These are phyloP conservation scores for Gastrophysa polygoni DNA, from an alignment of 2,888 invertebrate species.

Conservation along the genomic window DNA sequence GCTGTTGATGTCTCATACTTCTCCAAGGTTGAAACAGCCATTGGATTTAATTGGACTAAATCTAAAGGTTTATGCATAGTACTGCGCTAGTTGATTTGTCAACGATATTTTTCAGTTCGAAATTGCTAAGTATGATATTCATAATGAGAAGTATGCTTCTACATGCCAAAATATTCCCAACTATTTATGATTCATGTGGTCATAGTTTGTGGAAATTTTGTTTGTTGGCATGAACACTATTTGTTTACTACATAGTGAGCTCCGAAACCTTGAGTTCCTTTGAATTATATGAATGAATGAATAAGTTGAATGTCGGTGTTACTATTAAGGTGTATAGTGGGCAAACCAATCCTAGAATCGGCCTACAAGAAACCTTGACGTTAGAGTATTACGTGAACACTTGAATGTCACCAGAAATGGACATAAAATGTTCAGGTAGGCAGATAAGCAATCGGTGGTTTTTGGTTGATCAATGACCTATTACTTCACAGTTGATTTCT, in stretches of 20 bases:
- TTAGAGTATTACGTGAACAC: slow-evolving; percentile 26
- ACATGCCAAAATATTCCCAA: no score
- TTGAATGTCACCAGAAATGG: slow-evolving; percentile 14
- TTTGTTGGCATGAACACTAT: not conserved
- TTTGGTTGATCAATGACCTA: not conserved
- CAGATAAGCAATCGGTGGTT: not conserved
- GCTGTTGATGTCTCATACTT: no score
- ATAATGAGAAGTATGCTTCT: no score
- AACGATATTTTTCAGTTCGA: no score
- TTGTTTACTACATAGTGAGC: slow-evolving; percentile 1
- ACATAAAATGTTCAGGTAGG: not conserved
- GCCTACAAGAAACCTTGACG: slow-evolving; percentile 47
- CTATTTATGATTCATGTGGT: no score
- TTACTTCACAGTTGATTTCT: no score
- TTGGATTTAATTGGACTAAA: no score
- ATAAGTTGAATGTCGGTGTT: slow-evolving; percentile 31
- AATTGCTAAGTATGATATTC: no score
- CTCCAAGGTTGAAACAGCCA: no score
- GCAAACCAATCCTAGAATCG: slow-evolving; percentile 43
- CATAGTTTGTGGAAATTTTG: no score
- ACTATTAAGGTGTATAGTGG: slow-evolving; percentile 43
- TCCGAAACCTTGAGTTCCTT: slow-evolving; percentile 15
- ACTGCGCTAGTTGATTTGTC: no score
- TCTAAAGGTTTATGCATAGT: no score
- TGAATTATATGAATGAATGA: slow-evolving; percentile 36